phyloP scores from a whole-genome alignment of 2,113 vertebrate species.

The Zosterops borbonicus region DNA sequence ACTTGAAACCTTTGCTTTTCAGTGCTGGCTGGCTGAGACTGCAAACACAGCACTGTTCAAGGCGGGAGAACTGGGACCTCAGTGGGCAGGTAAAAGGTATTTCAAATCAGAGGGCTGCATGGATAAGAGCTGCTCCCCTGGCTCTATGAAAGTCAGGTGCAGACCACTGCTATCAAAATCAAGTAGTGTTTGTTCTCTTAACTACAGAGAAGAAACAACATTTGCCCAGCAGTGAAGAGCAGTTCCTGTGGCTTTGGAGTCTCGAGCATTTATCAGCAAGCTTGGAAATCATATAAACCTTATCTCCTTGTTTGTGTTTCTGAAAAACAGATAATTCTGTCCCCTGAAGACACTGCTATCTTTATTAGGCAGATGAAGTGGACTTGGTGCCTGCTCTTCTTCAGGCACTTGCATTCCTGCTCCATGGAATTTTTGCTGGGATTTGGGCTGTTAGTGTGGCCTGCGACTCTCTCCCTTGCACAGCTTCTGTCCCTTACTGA shows the following conservation, averaged over 20 bases:
- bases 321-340: constrained; percentile 27
- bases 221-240: constrained; percentile 32
- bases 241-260: background rate
- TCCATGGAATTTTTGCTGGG: background rate
- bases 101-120: constrained; percentile 9
- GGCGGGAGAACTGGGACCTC: background rate
- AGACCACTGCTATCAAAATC: background rate
- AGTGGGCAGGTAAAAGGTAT: background rate
- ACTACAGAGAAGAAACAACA: constrained; percentile 45
- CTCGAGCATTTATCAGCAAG: background rate
- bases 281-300: constrained; percentile 28
- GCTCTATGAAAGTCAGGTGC: background rate
- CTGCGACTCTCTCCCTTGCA: background rate
- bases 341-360: constrained; percentile 43
- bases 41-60: background rate
- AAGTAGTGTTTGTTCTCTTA: constrained; percentile 40
- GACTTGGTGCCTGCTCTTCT: constrained; percentile 25
- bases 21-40: background rate
- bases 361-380: constrained; percentile 50
- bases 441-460: background rate
- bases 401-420: constrained; percentile 29
- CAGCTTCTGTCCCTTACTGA: background rate
- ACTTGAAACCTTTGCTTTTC: background rate
- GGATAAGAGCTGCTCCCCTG: constrained; percentile 9
- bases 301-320: constrained; percentile 47